Percentiles rank a stretch among this genome's conserved stretches.
These are phyloP conservation scores for Agrochola litura DNA, from an alignment of 2,888 invertebrate species.

Conservation along the genomic window DNA sequence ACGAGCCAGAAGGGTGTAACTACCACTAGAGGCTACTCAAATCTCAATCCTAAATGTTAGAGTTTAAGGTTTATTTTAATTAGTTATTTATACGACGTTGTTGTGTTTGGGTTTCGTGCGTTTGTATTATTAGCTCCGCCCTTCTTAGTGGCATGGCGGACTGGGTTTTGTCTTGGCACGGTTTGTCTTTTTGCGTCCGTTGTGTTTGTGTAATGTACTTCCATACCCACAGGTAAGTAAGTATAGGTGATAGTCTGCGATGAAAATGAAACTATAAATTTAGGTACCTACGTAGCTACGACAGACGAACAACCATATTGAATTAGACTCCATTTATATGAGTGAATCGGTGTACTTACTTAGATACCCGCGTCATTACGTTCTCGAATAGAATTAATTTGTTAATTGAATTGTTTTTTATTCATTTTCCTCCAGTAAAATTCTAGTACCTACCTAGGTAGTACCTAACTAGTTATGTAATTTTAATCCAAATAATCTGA, in stretches of 20 bases:
- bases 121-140: conserved; percentile 87
- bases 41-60: conserved; percentile 74
- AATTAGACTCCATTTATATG: conserved; percentile 6
- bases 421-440: not conserved
- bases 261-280: conserved; percentile 21
- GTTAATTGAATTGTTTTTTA: not conserved
- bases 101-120: conserved; percentile 64
- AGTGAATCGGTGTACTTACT: not conserved
- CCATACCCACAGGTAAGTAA: conserved; percentile 49
- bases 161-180: conserved; percentile 75
- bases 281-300: not conserved
- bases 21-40: conserved; percentile 71
- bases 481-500: not conserved
- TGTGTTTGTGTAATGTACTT: conserved; percentile 71
- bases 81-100: conserved; percentile 62
- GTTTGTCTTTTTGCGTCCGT: conserved; percentile 82
- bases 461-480: not conserved
- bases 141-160: conserved; percentile 87
- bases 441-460: no score
- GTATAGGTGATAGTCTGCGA: conserved; percentile 29
- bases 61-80: conserved; percentile 74
- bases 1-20: conserved; percentile 75
- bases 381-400: not conserved
- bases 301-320: conserved; percentile 11
- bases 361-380: not conserved